Conservation (phyloP, 2,888 invertebrate genomes). For the Globia sparganii region DNA sequence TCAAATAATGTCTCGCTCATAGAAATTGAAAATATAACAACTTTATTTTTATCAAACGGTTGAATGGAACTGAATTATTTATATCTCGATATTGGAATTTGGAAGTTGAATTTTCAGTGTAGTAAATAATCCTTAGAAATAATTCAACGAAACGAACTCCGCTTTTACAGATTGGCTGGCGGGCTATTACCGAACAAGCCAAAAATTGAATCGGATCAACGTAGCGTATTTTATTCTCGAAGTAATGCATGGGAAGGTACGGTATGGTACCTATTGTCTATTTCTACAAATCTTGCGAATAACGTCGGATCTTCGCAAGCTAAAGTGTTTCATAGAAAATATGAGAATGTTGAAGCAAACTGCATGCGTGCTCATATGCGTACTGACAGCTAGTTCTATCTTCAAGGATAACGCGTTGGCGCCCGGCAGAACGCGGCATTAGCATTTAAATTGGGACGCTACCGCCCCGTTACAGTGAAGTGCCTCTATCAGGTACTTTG, state of each 20-base stretch:
- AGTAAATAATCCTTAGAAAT: conserved; percentile 48
- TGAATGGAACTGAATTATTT: conserved; percentile 47
- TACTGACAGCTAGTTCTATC: conserved; percentile 75
- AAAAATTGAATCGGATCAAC: conserved; percentile 41
- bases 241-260: neutral
- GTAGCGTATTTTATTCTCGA: conserved; percentile 40
- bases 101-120: conserved; percentile 37
- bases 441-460: conserved; percentile 82
- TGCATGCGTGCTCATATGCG: conserved; percentile 69
- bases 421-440: conserved; percentile 76
- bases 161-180: conserved; percentile 38
- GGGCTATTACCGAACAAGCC: conserved; percentile 37
- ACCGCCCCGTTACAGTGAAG: conserved; percentile 59
- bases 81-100: conserved; percentile 29
- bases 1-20: conserved; percentile 28
- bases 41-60: conserved; percentile 30
- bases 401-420: conserved; percentile 75
- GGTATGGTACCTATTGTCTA: neutral
- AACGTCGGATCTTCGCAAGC: conserved; percentile 8
- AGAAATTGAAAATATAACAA: conserved; percentile 46
- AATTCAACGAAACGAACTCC: conserved; percentile 48
- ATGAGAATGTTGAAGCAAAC: conserved; percentile 44
- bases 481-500: conserved; percentile 38
- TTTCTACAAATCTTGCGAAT: conserved; percentile 25
- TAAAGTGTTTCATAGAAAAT: conserved; percentile 41